These are phyloP conservation scores for Clistopyga incitator DNA, from an alignment of 2,888 invertebrate species.

Conservation along the genomic window DNA sequence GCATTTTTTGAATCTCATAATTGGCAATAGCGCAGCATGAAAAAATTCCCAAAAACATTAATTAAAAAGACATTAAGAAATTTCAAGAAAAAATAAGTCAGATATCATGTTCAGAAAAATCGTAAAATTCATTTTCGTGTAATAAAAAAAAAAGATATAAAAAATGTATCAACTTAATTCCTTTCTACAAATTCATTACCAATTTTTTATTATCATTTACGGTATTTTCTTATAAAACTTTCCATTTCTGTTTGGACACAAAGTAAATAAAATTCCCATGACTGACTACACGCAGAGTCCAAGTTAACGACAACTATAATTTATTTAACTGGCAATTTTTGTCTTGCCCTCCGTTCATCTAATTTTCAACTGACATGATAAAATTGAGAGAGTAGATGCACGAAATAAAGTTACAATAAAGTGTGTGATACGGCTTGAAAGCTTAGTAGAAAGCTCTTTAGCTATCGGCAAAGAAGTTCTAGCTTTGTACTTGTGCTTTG, in stretches of 20 bases:
- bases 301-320: slow-evolving; percentile 36
- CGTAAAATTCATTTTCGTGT: too few species aligned
- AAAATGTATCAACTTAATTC: too few species aligned
- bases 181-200: too few species aligned
- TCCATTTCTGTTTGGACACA: not conserved
- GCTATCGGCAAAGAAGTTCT: slow-evolving; percentile 22
- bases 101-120: too few species aligned
- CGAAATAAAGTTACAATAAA: slow-evolving; percentile 31
- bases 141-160: too few species aligned
- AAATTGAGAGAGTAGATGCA: slow-evolving; percentile 38
- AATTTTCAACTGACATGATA: slow-evolving; percentile 44
- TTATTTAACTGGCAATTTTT: slow-evolving; percentile 26
- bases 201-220: too few species aligned
- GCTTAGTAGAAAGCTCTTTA: slow-evolving; percentile 41
- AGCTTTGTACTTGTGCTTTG: slow-evolving; percentile 21
- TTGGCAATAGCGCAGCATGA: too few species aligned
- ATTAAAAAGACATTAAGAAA: too few species aligned
- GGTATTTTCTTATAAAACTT: slow-evolving; percentile 31
- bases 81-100: too few species aligned
- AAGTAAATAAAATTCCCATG: slow-evolving; percentile 27
- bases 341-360: slow-evolving; percentile 24
- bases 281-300: slow-evolving; percentile 34
- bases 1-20: too few species aligned
- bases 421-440: slow-evolving; percentile 1
- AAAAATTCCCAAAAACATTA: too few species aligned